A percentile compares a stretch with the other conserved stretches of the same genome.
Conservation (phyloP, 2,888 invertebrate genomes). For the Athalia circularis region DNA sequence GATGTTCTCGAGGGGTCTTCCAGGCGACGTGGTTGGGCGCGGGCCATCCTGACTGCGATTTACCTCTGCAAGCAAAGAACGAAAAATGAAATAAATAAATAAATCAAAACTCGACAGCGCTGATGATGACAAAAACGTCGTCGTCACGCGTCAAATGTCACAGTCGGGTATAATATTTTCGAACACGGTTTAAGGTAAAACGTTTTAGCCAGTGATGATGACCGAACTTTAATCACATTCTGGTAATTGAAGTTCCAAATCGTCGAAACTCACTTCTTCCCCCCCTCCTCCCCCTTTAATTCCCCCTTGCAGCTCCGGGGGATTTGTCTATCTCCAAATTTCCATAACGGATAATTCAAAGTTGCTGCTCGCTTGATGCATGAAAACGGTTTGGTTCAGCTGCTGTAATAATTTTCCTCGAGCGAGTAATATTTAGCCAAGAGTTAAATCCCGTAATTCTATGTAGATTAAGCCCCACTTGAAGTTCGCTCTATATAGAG, state of each 20-base stretch:
- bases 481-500: neutral
- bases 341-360: constrained; percentile 13
- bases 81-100: too few species aligned
- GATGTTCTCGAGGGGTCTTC: too few species aligned
- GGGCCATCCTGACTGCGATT: too few species aligned
- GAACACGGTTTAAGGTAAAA: neutral
- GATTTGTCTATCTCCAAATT: constrained; percentile 41
- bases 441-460: constrained; percentile 29
- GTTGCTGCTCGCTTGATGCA: constrained; percentile 3
- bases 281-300: neutral
- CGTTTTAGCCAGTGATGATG: constrained; percentile 38
- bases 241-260: constrained; percentile 42
- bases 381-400: constrained; percentile 12
- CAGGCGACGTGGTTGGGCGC: too few species aligned
- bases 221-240: constrained; percentile 39
- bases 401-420: neutral
- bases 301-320: neutral
- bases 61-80: too few species aligned
- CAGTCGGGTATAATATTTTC: too few species aligned
- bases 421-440: constrained; percentile 18
- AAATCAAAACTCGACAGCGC: neutral
- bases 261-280: neutral
- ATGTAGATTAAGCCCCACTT: neutral
- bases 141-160: neutral
- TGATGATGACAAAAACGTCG: neutral